These are phyloP conservation scores for Xenopus petersii DNA, from an alignment of 2,797 vertebrate genomes.

Conservation along the genomic window DNA sequence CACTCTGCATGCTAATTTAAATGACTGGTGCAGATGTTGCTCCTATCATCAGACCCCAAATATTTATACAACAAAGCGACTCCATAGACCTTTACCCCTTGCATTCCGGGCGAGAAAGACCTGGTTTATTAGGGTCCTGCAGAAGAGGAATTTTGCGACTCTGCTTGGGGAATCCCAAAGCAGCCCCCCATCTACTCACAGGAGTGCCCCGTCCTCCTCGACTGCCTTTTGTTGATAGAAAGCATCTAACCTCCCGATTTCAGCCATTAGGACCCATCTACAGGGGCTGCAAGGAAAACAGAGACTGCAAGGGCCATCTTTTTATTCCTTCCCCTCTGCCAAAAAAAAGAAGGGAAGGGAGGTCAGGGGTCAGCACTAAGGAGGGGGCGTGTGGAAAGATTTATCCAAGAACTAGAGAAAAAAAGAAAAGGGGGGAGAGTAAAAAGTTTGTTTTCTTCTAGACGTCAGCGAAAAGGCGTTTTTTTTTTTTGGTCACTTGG, in stretches of 20 bases:
- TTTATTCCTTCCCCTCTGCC: conserved; percentile 15
- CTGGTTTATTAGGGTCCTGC: no score
- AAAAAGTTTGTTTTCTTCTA: conserved; percentile 48
- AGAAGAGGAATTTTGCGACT: background rate
- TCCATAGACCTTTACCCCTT: no score
- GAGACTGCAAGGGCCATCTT: conserved; percentile 24
- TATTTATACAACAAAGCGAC: no score
- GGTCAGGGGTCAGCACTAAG: conserved; percentile 23
- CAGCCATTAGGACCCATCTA: conserved; percentile 34
- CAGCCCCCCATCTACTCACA: conserved; percentile 22
- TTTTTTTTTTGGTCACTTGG: conserved; percentile 33
- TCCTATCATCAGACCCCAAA: no score
- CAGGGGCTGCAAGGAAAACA: conserved; percentile 39
- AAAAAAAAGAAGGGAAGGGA: conserved; percentile 15
- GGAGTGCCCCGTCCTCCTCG: conserved; percentile 21
- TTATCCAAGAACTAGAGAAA: conserved; percentile 51
- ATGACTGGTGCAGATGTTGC: no score
- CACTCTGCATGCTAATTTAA: no score
- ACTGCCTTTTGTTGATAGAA: conserved; percentile 51
- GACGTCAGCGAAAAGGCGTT: conserved; percentile 49
- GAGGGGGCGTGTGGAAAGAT: conserved; percentile 51
- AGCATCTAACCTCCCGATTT: conserved; percentile 42
- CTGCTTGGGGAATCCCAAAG: background rate
- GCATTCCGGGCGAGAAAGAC: no score
- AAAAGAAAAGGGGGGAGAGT: conserved; percentile 18